Conservation (phyloP, 2,797 vertebrate species). For the Alcedo atthis region DNA sequence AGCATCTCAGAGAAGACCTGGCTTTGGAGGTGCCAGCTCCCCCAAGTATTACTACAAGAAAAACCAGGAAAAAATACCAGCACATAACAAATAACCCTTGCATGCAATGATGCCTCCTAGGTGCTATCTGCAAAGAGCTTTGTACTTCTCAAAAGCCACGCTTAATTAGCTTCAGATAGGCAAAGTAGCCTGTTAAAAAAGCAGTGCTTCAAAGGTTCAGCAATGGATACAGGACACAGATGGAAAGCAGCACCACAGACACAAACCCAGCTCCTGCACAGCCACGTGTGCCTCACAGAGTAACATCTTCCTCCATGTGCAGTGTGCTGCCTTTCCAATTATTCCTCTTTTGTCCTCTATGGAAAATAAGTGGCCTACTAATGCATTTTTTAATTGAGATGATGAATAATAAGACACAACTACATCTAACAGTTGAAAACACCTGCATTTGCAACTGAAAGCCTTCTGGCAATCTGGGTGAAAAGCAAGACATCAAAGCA, state of each 20-base stretch:
- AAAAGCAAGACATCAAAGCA: constrained; percentile 43
- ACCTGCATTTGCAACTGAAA: constrained; percentile 54
- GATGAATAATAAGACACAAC: constrained; percentile 49
- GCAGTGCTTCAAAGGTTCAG: background rate
- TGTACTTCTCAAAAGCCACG: background rate
- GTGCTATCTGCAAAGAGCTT: background rate
- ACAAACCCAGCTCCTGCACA: background rate
- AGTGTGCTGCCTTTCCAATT: background rate
- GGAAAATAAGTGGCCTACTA: constrained; percentile 27
- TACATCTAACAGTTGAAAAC: constrained; percentile 11
- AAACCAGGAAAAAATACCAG: background rate
- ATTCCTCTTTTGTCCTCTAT: constrained; percentile 15
- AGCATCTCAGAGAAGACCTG: background rate
- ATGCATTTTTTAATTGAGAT: constrained; percentile 12
- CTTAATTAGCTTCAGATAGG: background rate
- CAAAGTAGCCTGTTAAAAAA: background rate
- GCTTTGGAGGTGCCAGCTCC: background rate
- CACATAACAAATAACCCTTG: background rate
- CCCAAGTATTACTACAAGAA: background rate
- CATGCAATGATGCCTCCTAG: background rate
- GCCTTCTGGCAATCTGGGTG: constrained; percentile 10
- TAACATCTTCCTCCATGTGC: background rate
- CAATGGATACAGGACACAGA: background rate
- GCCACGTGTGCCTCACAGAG: background rate
- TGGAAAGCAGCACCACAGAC: background rate